phyloP scores from a whole-genome alignment of 53 echinoderm and acorn worm species.

The Henricia sp. region DNA sequence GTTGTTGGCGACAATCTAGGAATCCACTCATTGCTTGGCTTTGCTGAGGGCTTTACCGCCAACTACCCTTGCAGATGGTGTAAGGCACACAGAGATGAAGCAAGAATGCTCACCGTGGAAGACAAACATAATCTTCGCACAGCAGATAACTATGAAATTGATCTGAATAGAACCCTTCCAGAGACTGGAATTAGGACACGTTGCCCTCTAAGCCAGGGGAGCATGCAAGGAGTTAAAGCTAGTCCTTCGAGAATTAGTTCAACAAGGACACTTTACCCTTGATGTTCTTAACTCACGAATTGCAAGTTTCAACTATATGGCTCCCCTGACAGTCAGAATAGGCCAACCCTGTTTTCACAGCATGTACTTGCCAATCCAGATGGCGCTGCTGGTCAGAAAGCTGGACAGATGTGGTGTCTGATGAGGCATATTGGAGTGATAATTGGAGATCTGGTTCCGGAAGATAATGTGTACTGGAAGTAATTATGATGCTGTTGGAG shows the following conservation, averaged over 20 bases:
- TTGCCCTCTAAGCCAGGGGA: constrained; percentile 6
- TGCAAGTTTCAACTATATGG: constrained; percentile 42
- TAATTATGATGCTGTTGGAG: constrained; percentile 1
- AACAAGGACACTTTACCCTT: constrained; percentile 55
- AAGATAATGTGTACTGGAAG: not conserved
- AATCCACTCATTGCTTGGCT: constrained; percentile 22
- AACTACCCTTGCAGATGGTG: constrained; percentile 25
- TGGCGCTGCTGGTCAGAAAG: constrained; percentile 49
- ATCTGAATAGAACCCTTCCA: not conserved
- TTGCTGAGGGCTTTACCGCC: constrained; percentile 32
- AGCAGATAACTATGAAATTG: not conserved
- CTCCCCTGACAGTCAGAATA: constrained; percentile 50
- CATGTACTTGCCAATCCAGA: constrained; percentile 33
- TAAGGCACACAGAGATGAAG: constrained; percentile 2
- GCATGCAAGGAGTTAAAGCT: constrained; percentile 38
- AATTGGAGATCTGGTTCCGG: constrained; percentile 39
- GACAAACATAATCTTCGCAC: not conserved
- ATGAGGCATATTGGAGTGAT: constrained; percentile 29
- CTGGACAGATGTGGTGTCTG: constrained; percentile 77
- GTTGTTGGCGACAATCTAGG: constrained; percentile 47
- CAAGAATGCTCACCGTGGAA: not conserved
- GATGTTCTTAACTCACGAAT: constrained; percentile 38
- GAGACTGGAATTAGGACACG: constrained; percentile 38
- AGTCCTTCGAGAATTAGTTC: constrained; percentile 34
- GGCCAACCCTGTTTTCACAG: constrained; percentile 50